phyloP scores from a whole-genome alignment of 2,113 vertebrate species.

The Sinocyclocheilus grahami region DNA sequence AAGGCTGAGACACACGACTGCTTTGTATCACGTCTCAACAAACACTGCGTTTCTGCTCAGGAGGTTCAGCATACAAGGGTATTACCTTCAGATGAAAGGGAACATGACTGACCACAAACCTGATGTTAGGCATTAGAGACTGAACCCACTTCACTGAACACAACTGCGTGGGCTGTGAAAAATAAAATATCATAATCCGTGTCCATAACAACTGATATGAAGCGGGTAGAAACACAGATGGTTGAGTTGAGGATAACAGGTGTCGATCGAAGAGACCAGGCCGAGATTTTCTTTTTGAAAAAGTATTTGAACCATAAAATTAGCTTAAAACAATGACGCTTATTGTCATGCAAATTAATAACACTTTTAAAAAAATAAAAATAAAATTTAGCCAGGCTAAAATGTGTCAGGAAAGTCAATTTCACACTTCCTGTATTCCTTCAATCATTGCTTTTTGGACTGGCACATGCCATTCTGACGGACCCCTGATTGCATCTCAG shows the following conservation, averaged over 20 bases:
- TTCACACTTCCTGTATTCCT: constrained; percentile 60
- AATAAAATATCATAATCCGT: constrained; percentile 23
- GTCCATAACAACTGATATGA: constrained; percentile 17
- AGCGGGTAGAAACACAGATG: background rate
- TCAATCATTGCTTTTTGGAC: constrained; percentile 62
- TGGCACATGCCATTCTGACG: constrained; percentile 68
- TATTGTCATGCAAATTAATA: background rate
- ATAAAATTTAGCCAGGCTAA: constrained; percentile 60
- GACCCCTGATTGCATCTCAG: constrained; percentile 66
- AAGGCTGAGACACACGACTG: constrained; percentile 47
- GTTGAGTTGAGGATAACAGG: background rate
- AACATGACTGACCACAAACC: constrained; percentile 39
- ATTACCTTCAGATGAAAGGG: constrained; percentile 59
- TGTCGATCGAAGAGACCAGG: background rate
- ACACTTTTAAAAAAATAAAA: background rate
- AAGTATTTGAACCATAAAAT: background rate
- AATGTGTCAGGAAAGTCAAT: constrained; percentile 45
- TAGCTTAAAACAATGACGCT: too few species aligned
- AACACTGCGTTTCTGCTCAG: constrained; percentile 56
- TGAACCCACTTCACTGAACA: constrained; percentile 31
- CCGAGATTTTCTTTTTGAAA: background rate
- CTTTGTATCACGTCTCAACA: constrained; percentile 57
- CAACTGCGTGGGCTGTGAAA: background rate
- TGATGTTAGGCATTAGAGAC: constrained; percentile 39
- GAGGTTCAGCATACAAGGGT: constrained; percentile 44